These are phyloP conservation scores for Harpegnathos saltator DNA, from an alignment of 1,140 invertebrate genomes.

Conservation along the genomic window DNA sequence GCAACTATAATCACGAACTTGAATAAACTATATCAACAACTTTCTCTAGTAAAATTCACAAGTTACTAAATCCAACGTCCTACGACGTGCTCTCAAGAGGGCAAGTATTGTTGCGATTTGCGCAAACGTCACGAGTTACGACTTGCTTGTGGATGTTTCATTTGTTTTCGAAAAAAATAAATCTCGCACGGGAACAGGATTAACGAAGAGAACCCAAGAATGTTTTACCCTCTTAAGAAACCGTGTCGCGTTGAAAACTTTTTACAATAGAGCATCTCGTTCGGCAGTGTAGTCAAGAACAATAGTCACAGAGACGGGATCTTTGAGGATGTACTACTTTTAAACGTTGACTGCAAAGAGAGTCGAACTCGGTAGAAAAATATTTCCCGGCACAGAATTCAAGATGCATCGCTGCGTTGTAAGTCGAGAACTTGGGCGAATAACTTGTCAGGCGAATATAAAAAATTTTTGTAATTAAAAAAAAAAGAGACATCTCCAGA, in stretches of 20 bases:
- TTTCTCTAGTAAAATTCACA: conserved; percentile 68
- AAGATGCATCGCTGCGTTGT: background rate
- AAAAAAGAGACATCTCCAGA: too few relatives aligned
- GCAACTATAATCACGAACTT: conserved; percentile 78
- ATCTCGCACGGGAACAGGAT: conserved; percentile 2
- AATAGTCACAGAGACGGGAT: conserved; percentile 62
- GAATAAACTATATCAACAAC: conserved; percentile 61
- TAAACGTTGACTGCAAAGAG: conserved; percentile 64
- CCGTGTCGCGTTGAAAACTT: conserved; percentile 66
- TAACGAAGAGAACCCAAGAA: conserved; percentile 9
- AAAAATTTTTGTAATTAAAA: too few relatives aligned
- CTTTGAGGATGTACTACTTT: conserved; percentile 64
- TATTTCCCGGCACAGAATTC: conserved; percentile 7
- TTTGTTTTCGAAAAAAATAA: background rate
- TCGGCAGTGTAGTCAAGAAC: conserved; percentile 63
- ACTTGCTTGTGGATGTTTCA: background rate
- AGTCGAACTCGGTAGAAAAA: conserved; percentile 56
- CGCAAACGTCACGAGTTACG: background rate
- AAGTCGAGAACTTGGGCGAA: background rate
- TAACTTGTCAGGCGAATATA: background rate
- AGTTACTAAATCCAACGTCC: conserved; percentile 64
- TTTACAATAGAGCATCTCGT: conserved; percentile 67
- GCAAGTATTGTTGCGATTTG: conserved; percentile 41
- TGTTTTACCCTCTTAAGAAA: conserved; percentile 70
- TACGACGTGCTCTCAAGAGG: conserved; percentile 68